A percentile compares a stretch with the other conserved stretches of the same genome.
Conservation (phyloP, 2,113 vertebrate genomes). For the Felis chaus region DNA sequence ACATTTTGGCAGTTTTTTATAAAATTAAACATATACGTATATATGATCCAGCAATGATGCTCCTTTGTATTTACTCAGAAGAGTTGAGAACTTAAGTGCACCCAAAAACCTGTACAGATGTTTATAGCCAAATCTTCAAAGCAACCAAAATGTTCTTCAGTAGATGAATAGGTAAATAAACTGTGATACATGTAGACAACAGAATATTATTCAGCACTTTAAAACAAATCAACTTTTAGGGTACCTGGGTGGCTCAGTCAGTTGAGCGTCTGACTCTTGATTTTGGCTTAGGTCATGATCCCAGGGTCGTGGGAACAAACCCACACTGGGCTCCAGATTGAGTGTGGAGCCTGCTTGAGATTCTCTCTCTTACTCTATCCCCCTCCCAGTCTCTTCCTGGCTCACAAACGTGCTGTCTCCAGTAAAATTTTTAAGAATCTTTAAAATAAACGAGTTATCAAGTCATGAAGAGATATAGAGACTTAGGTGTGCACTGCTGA, state of each 20-base stretch:
- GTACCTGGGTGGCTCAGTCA: no score
- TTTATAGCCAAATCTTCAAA: neutral
- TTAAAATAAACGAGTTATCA: neutral
- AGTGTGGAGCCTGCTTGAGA: no score
- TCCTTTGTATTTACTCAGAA: neutral
- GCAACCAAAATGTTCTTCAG: neutral
- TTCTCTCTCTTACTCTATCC: no score
- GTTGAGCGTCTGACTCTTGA: no score
- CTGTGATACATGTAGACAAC: neutral
- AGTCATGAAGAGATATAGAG: neutral
- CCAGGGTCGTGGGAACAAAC: no score
- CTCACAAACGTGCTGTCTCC: no score
- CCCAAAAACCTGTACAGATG: neutral
- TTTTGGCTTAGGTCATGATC: no score
- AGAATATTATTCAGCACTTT: neutral
- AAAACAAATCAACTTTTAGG: neutral
- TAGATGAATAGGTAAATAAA: neutral
- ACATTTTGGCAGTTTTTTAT: neutral
- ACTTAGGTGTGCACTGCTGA: neutral
- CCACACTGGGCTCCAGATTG: no score
- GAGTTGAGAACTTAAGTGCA: neutral
- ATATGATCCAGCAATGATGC: neutral
- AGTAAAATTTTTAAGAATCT: neutral
- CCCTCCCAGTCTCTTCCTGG: no score
- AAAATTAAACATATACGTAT: neutral